Evolutionary conservation across 2,113 vertebrate genomes (phyloP).

Genomic region (Glaucomys volans): DNA sequence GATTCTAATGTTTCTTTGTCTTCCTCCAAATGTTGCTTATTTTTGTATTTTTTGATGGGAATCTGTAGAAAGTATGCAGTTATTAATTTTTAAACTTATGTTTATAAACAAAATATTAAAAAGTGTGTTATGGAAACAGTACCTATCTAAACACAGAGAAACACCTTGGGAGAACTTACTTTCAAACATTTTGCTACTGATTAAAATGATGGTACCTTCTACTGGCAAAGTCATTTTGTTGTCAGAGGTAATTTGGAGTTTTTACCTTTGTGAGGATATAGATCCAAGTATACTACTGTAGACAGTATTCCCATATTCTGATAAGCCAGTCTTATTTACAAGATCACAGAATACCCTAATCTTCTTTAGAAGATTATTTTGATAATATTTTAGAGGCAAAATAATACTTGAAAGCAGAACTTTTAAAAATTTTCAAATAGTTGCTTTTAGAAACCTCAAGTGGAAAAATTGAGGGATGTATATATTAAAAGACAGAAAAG

Average conservation of each 20-base stretch:
- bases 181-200: background rate
- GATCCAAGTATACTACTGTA: background rate
- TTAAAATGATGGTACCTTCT: background rate
- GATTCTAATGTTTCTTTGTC: background rate
- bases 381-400: background rate
- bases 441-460: background rate
- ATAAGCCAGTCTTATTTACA: background rate
- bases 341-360: background rate
- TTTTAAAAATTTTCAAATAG: background rate
- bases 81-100: background rate
- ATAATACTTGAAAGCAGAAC: background rate
- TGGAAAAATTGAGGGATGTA: background rate
- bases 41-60: background rate
- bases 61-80: background rate
- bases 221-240: background rate
- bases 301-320: background rate
- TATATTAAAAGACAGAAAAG: background rate
- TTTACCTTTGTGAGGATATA: background rate
- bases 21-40: background rate
- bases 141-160: background rate
- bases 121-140: background rate
- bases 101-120: conserved; percentile 22
- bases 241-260: background rate
- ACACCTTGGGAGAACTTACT: background rate
- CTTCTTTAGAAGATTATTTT: background rate